Evolutionary conservation across 2,113 vertebrate species (phyloP), one percentile per base, ranked within the genome.

Genomic region (Octodon degus): DNA sequence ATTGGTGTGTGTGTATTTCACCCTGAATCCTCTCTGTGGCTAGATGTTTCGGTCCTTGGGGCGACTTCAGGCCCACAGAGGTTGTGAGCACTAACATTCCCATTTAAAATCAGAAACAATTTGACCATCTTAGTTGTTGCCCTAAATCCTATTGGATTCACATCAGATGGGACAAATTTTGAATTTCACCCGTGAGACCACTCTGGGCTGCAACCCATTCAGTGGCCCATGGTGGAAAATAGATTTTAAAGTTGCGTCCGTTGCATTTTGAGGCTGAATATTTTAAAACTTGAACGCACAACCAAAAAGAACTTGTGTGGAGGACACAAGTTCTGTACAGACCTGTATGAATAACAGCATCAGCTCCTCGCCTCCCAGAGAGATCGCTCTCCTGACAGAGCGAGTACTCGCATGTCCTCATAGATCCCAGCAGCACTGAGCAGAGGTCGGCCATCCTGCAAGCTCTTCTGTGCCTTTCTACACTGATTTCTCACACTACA

Each of bases 101-200:
- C 63, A 1, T 55, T 94, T 82, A 24, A 68, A 74, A 86, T 8
- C 0, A 2, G 90, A 90, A 90, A 72, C 53, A 16, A 67, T 65
- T 60, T 50, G 50, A 72, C 67, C 19, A 0, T 62, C 94, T 89
- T 53, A 32, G 65, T 80, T 65, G 24, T 60, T 47, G 3, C 70
- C 58, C 17, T 76, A 67, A 95, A 91, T 96, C 72, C 77, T 86
- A 58, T 40, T 77, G 90, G 88, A 92, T 74, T 96, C 89, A 43
- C 87, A 43, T 90, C 82, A 92, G n/a, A 96, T 55, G 86, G 93
- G 87, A 95, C 87, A 95, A 60, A 96, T 95, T 96, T 94, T 81
- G 83, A 55, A 97, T 93, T 90, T 96, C 72, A 91, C 92, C 92
- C 89, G 0, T 3, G 72, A 95, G 90, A 85, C 7, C 37, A 80